phyloP scores from a whole-genome alignment of 2,113 vertebrate species.

The Toxotes chatareus region DNA sequence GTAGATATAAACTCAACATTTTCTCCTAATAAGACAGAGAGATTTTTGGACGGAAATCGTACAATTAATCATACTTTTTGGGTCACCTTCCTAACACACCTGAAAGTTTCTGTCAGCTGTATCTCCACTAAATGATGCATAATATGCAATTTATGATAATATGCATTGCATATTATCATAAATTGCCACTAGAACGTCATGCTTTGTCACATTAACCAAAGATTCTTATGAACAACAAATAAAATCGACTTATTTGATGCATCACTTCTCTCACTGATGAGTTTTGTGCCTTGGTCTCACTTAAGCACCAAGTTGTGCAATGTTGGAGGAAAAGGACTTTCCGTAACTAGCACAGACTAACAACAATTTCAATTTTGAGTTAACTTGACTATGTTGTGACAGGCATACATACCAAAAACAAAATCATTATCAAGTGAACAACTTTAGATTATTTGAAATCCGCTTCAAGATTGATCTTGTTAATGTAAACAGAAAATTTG shows the following conservation, averaged over 20 bases:
- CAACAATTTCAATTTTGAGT: not conserved
- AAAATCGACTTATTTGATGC: not conserved
- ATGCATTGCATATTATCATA: conserved; percentile 6
- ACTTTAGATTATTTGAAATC: not conserved
- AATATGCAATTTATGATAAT: too few species aligned
- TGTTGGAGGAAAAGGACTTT: not conserved
- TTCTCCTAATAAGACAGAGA: conserved; percentile 8
- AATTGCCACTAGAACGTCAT: not conserved
- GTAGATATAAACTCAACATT: conserved; percentile 1
- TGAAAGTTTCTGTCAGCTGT: conserved; percentile 2
- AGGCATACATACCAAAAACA: not conserved
- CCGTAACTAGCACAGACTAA: not conserved
- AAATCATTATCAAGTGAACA: not conserved
- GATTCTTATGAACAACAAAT: conserved; percentile 1
- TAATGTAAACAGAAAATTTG: conserved; percentile 3
- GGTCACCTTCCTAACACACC: not conserved
- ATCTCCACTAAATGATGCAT: not conserved
- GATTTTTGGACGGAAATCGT: not conserved
- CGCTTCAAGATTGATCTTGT: not conserved
- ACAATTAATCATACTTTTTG: conserved; percentile 6
- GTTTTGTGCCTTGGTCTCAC: not conserved
- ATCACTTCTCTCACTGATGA: conserved; percentile 9
- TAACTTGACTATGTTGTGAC: conserved; percentile 11
- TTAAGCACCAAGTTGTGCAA: not conserved
- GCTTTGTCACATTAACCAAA: conserved; percentile 1